phyloP scores from a whole-genome alignment of 2,797 vertebrate species.

The Mormyrus hasselquistii region DNA sequence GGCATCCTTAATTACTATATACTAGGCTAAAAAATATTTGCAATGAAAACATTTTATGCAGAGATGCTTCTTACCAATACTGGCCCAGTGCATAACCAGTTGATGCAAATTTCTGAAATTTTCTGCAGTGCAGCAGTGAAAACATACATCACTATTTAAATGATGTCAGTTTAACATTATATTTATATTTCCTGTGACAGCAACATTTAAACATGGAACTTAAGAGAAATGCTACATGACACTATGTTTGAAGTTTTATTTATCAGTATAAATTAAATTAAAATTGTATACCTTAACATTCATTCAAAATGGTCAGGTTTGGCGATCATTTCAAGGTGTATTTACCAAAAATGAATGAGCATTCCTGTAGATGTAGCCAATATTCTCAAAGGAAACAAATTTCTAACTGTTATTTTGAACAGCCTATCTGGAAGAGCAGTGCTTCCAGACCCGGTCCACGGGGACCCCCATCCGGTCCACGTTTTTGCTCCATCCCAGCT shows the following conservation, averaged over 20 bases:
- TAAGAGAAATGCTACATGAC: conserved; percentile 14
- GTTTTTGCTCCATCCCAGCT: background rate
- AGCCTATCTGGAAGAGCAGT: background rate
- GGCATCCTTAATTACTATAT: conserved; percentile 19
- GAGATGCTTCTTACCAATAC: conserved; percentile 1
- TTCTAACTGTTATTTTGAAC: background rate
- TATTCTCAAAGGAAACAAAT: background rate
- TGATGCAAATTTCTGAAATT: background rate
- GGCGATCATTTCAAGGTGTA: background rate
- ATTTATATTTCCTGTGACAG: conserved; percentile 9
- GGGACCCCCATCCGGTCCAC: background rate
- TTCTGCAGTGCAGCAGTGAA: background rate
- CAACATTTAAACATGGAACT: conserved; percentile 16
- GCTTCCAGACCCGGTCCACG: background rate
- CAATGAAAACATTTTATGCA: conserved; percentile 31
- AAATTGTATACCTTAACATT: background rate
- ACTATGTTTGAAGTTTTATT: background rate
- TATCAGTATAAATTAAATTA: background rate
- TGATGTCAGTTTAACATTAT: conserved; percentile 2
- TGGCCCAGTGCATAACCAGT: background rate
- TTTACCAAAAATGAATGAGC: background rate
- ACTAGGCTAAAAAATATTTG: conserved; percentile 17
- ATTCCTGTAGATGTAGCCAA: background rate
- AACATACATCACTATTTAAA: conserved; percentile 2
- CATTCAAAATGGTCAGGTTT: background rate